phyloP scores from a whole-genome alignment of 37 sponge, comb jelly and placozoan species.

The Bolinopsis microptera region DNA sequence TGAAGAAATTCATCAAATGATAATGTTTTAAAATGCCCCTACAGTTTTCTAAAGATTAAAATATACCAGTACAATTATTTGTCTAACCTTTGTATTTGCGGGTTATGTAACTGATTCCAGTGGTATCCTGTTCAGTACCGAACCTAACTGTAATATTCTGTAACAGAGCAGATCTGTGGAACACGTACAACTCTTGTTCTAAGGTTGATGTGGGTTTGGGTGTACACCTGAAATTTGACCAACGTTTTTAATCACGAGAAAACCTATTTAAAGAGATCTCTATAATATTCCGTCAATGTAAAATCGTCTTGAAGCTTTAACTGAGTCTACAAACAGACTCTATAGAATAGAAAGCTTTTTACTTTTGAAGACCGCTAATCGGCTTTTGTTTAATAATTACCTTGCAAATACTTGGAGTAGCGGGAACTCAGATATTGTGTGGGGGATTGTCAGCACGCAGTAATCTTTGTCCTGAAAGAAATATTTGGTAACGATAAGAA shows the following conservation, averaged over 20 bases:
- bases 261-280: too few relatives aligned
- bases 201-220: slow-evolving; percentile 71
- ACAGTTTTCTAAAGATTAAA: too few relatives aligned
- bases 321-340: too few relatives aligned
- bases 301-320: too few relatives aligned
- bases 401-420: slow-evolving; percentile 70
- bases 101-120: slow-evolving; percentile 32
- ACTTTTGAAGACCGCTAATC: too few relatives aligned
- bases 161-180: slow-evolving; percentile 80
- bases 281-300: too few relatives aligned
- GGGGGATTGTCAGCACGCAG: slow-evolving; percentile 82
- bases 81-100: slow-evolving; percentile 52
- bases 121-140: slow-evolving; percentile 13
- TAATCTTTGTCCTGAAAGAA: slow-evolving; percentile 81
- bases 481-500: not conserved
- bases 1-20: not conserved
- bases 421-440: slow-evolving; percentile 80
- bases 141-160: slow-evolving; percentile 68
- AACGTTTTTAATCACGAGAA: too few relatives aligned
- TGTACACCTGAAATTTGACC: slow-evolving; percentile 45
- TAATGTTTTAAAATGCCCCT: too few relatives aligned
- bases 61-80: too few relatives aligned
- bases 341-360: too few relatives aligned
- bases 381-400: too few relatives aligned
- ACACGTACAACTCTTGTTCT: slow-evolving; percentile 83